Evolutionary conservation across 2,888 invertebrate species (phyloP).

Genomic region (Dorcus hopei): DNA sequence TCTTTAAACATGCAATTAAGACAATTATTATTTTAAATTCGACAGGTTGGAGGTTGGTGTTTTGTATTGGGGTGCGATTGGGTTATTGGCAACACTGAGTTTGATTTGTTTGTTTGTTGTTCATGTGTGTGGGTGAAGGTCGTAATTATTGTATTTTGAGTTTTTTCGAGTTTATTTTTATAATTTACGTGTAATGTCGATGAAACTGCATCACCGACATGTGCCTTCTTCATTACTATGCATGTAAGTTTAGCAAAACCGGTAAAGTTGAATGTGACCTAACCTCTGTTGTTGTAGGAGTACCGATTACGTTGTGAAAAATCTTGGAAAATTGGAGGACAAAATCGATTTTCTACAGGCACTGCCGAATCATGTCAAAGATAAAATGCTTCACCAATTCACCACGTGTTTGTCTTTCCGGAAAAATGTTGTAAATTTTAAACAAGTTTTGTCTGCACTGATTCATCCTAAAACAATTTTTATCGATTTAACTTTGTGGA

Average conservation of each 20-base stretch:
- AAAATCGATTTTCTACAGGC: slow-evolving; percentile 25
- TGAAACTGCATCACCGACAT: neutral
- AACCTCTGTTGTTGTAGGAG: slow-evolving; percentile 23
- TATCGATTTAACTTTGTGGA: slow-evolving; percentile 38
- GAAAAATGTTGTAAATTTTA: slow-evolving; percentile 30
- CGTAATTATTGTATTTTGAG: neutral
- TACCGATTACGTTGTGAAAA: slow-evolving; percentile 31
- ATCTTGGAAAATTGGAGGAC: slow-evolving; percentile 23
- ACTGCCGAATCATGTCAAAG: slow-evolving; percentile 37
- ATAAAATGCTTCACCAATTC: slow-evolving; percentile 36
- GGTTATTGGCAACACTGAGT: neutral
- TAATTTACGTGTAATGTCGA: neutral
- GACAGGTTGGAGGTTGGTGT: too few relatives aligned
- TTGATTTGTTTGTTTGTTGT: neutral
- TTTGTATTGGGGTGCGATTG: too few relatives aligned
- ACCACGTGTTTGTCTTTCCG: slow-evolving; percentile 30
- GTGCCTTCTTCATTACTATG: slow-evolving; percentile 13
- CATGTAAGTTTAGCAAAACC: slow-evolving; percentile 12
- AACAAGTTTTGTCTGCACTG: slow-evolving; percentile 31
- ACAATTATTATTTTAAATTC: too few relatives aligned
- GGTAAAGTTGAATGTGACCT: neutral
- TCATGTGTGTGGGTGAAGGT: neutral
- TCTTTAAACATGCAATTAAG: too few relatives aligned
- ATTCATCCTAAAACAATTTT: slow-evolving; percentile 34
- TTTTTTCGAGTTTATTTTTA: neutral